phyloP scores from a whole-genome alignment of 23 tunicate genomes.

The Phallusia fumigata region DNA sequence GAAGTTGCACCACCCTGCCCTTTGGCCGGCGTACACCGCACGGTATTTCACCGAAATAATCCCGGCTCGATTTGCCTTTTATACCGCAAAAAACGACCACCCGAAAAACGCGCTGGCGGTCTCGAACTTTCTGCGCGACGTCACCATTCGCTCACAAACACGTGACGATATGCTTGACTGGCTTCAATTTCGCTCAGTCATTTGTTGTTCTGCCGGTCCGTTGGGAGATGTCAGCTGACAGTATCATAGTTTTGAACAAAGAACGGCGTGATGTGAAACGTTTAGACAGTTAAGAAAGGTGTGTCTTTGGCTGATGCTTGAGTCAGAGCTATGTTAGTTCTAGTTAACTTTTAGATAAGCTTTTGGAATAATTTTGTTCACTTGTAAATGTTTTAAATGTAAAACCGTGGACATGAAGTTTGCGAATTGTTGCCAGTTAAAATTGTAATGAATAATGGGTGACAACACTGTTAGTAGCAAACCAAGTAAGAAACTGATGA shows the following conservation, averaged over 20 bases:
- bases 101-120: background rate
- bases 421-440: too few species aligned
- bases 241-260: background rate
- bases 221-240: background rate
- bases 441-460: too few species aligned
- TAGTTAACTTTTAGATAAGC: too few species aligned
- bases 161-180: slow-evolving; percentile 30
- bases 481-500: too few species aligned
- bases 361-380: too few species aligned
- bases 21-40: background rate
- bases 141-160: slow-evolving; percentile 7
- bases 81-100: background rate
- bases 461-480: too few species aligned
- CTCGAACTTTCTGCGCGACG: slow-evolving; percentile 23
- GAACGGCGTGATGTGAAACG: background rate
- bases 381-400: too few species aligned
- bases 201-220: background rate
- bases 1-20: background rate
- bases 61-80: background rate
- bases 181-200: slow-evolving; percentile 17
- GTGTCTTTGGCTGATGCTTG: too few species aligned
- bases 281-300: background rate
- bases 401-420: too few species aligned
- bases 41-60: background rate
- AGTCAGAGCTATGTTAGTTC: too few species aligned